A percentile compares a stretch with the other conserved stretches of the same genome.
phyloP scores from a whole-genome alignment of 2,888 invertebrate species.

The Leptarthrus brevirostris region DNA sequence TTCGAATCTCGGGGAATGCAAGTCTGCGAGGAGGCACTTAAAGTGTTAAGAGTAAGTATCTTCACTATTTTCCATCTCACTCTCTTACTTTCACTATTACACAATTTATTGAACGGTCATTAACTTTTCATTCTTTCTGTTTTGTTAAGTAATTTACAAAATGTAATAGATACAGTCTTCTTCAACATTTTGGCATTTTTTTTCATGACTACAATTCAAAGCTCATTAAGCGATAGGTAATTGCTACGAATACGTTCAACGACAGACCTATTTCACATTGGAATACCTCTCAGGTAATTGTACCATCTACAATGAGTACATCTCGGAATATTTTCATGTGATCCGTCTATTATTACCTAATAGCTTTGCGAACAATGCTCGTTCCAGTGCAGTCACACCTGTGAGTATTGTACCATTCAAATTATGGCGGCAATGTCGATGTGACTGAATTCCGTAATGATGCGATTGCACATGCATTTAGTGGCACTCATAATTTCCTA shows the following conservation, averaged over 20 bases:
- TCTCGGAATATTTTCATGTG: not conserved
- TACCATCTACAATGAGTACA: not conserved
- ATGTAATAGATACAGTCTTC: not conserved
- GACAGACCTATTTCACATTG: not conserved
- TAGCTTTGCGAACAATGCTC: not conserved
- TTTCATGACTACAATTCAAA: no score
- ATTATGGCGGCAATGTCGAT: not conserved
- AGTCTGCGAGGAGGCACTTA: slow-evolving; percentile 98
- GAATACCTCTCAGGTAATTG: not conserved
- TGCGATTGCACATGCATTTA: not conserved
- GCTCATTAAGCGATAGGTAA: no score
- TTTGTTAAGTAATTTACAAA: not conserved
- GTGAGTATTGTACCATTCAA: no score
- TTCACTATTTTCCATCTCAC: no score
- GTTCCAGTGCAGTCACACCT: not conserved
- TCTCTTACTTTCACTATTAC: no score
- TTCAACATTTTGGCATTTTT: no score
- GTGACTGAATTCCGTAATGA: not conserved
- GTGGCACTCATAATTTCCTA: not conserved
- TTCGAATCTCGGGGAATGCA: slow-evolving; percentile 99
- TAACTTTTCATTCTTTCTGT: not conserved
- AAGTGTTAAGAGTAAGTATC: slow-evolving; percentile 93
- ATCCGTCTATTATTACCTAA: not conserved
- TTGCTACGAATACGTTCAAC: no score
- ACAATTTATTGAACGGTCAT: no score